A percentile compares a stretch with the other conserved stretches of the same genome.
Evolutionary conservation across 2,888 invertebrate genomes (phyloP).

Genomic region (Sphaeridia pumilis): DNA sequence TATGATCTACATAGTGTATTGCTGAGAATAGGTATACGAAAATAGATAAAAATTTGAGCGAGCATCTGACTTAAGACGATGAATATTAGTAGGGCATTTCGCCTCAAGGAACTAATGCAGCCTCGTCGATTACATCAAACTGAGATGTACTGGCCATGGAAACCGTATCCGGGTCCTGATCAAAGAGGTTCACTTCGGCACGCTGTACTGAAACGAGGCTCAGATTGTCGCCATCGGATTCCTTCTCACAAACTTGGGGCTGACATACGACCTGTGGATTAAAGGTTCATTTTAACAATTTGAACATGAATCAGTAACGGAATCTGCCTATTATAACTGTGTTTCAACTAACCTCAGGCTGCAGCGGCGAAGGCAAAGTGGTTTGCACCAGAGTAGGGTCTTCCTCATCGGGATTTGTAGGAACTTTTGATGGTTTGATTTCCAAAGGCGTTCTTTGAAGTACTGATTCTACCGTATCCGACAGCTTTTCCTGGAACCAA

Average conservation of each 20-base stretch:
- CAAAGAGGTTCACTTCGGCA: background rate
- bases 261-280: background rate
- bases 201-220: background rate
- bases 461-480: constrained; percentile 57
- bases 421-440: constrained; percentile 53
- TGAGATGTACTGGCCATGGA: too few relatives aligned
- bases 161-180: too few relatives aligned
- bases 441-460: constrained; percentile 62
- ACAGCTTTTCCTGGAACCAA: constrained; percentile 55
- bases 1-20: too few relatives aligned
- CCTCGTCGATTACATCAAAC: too few relatives aligned
- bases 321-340: too few relatives aligned
- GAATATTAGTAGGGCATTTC: too few relatives aligned
- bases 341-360: constrained; percentile 32
- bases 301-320: too few relatives aligned
- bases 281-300: too few relatives aligned
- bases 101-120: too few relatives aligned
- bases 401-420: constrained; percentile 49
- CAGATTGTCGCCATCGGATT: background rate
- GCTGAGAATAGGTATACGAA: too few relatives aligned
- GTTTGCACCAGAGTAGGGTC: constrained; percentile 39
- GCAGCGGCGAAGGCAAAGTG: constrained; percentile 32
- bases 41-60: too few relatives aligned
- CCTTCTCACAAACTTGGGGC: background rate
- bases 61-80: too few relatives aligned